Evolutionary conservation across 2,113 vertebrate species (phyloP).

Genomic region (Cyanistes caeruleus): DNA sequence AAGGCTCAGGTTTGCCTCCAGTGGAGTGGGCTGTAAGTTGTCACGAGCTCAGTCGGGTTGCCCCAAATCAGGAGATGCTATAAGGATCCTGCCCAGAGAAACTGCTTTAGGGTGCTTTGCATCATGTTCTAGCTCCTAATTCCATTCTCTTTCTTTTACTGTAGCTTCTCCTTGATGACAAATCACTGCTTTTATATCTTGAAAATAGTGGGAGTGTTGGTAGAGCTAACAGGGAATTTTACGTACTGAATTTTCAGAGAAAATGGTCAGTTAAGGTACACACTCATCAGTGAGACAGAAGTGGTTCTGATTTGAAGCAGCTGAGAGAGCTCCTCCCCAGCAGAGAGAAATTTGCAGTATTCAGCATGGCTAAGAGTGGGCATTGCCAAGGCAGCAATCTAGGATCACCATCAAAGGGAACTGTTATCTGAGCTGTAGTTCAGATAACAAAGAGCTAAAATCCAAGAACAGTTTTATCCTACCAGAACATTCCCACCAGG

Average conservation of each 20-base stretch:
- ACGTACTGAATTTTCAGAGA: neutral
- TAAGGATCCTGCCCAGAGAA: neutral
- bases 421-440: neutral
- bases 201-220: neutral
- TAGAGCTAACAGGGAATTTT: neutral
- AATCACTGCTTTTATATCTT: neutral
- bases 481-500: neutral
- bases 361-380: neutral
- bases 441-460: neutral
- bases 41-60: rapidly evolving
- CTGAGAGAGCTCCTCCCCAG: neutral
- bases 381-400: neutral
- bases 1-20: neutral
- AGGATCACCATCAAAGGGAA: neutral
- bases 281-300: neutral
- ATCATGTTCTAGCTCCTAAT: neutral
- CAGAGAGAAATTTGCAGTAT: neutral
- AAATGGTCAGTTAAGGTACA: neutral
- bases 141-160: neutral
- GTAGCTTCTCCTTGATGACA: neutral
- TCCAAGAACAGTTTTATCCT: neutral
- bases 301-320: neutral
- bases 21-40: neutral
- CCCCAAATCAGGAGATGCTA: neutral
- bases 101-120: neutral